phyloP scores from a whole-genome alignment of 2,888 invertebrate genomes.

The Hirtodrosophila alboralis region DNA sequence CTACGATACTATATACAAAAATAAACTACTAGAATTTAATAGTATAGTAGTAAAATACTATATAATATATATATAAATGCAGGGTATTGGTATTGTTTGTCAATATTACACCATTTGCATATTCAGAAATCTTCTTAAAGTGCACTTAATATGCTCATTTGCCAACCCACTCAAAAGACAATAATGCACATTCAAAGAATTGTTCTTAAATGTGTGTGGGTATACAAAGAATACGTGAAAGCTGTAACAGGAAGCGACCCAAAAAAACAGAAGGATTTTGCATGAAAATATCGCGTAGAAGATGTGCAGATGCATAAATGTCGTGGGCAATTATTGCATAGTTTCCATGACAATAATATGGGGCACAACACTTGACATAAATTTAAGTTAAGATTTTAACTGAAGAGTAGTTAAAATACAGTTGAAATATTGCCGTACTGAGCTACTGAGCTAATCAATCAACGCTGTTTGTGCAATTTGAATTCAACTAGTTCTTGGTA shows the following conservation, averaged over 20 bases:
- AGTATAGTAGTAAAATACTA: too few species aligned
- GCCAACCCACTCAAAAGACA: slow-evolving; percentile 23
- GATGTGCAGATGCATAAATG: slow-evolving; percentile 14
- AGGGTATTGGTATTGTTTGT: too few species aligned
- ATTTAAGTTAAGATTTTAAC: slow-evolving; percentile 1
- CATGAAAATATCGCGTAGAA: background rate
- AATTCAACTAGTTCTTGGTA: background rate
- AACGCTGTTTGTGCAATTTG: background rate
- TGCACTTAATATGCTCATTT: slow-evolving; percentile 60
- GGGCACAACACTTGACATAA: slow-evolving; percentile 9
- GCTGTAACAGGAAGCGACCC: slow-evolving; percentile 35
- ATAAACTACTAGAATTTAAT: too few species aligned
- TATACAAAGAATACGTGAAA: slow-evolving; percentile 18
- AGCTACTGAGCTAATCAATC: slow-evolving; percentile 17
- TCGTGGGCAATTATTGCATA: slow-evolving; percentile 6
- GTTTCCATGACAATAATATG: slow-evolving; percentile 6
- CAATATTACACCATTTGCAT: too few species aligned
- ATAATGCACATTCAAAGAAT: slow-evolving; percentile 1
- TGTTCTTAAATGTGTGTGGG: background rate
- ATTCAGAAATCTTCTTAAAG: slow-evolving; percentile 29
- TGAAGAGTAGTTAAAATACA: too few species aligned
- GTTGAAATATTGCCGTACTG: background rate
- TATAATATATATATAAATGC: too few species aligned
- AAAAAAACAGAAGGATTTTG: slow-evolving; percentile 44
- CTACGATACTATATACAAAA: too few species aligned